These are phyloP conservation scores for Pseudorhiza aurosa DNA, from an alignment of 30 jellyfish, hydroid and myxozoan genomes.

Conservation along the genomic window DNA sequence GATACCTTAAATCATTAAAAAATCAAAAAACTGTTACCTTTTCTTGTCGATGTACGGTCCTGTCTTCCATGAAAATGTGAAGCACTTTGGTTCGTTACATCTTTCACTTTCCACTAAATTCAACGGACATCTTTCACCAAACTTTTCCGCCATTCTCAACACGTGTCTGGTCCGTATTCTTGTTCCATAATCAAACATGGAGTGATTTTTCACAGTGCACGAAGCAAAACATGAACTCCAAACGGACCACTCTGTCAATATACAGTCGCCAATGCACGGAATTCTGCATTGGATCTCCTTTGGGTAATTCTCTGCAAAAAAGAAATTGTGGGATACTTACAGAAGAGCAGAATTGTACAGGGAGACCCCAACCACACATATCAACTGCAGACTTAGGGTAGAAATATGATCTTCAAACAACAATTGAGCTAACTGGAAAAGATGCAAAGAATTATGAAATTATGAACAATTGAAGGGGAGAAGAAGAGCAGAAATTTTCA, in stretches of 20 bases:
- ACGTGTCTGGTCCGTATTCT: constrained; percentile 45
- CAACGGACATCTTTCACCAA: constrained; percentile 39
- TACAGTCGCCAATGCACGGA: constrained; percentile 63
- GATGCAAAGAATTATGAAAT: too few relatives aligned
- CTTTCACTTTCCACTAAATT: constrained; percentile 23
- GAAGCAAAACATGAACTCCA: constrained; percentile 73
- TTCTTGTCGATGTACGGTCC: constrained; percentile 11
- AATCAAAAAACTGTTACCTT: constrained; percentile 39
- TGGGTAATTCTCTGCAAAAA: not conserved
- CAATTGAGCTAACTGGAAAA: too few relatives aligned
- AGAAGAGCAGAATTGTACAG: too few relatives aligned
- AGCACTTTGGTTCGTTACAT: constrained; percentile 42
- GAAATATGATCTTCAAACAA: too few relatives aligned
- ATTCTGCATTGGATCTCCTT: constrained; percentile 17
- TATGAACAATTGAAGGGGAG: too few relatives aligned
- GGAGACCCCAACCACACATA: too few relatives aligned
- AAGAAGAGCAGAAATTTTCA: too few relatives aligned
- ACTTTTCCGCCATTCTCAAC: constrained; percentile 6
- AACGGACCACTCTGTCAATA: constrained; percentile 39
- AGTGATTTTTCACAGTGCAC: constrained; percentile 39
- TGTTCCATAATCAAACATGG: constrained; percentile 40
- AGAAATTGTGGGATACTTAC: too few relatives aligned
- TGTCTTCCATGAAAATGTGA: constrained; percentile 55
- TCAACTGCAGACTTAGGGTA: too few relatives aligned
- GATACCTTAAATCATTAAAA: too few relatives aligned